These are phyloP conservation scores for Caranx melampygus DNA, from an alignment of 2,113 vertebrate genomes.

Conservation along the genomic window DNA sequence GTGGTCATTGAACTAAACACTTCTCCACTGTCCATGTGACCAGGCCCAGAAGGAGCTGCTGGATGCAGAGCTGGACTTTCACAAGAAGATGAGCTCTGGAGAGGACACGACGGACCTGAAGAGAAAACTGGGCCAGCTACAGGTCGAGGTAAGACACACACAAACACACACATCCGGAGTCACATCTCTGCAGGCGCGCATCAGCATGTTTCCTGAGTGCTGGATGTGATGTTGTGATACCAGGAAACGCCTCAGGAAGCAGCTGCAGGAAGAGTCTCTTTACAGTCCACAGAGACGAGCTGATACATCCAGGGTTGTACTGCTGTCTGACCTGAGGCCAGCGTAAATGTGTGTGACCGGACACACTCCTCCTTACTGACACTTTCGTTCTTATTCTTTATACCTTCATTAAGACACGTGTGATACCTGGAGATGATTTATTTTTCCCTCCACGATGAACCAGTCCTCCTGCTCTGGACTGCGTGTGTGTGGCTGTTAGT, in stretches of 20 bases:
- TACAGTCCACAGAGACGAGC: too few species aligned
- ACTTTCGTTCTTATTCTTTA: too few species aligned
- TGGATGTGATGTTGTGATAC: slow-evolving; percentile 26
- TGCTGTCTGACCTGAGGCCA: too few species aligned
- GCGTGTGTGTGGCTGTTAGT: too few species aligned
- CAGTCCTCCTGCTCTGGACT: too few species aligned
- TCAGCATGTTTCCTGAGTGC: slow-evolving; percentile 23
- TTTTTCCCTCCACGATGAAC: too few species aligned
- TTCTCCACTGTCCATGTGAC: background rate
- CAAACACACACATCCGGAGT: background rate
- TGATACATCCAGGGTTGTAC: too few species aligned
- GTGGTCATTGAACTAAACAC: background rate
- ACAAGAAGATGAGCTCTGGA: slow-evolving; percentile 94
- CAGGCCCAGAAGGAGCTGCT: slow-evolving; percentile 97
- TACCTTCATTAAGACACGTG: too few species aligned
- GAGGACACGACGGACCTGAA: slow-evolving; percentile 98
- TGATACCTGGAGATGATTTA: too few species aligned
- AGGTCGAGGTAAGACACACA: slow-evolving; percentile 89
- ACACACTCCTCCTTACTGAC: too few species aligned
- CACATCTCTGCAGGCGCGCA: background rate
- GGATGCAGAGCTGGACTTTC: slow-evolving; percentile 96
- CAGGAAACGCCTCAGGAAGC: slow-evolving; percentile 36
- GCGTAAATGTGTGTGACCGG: too few species aligned
- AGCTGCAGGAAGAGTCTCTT: too few species aligned
- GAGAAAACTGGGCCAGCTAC: slow-evolving; percentile 92